Percentiles rank a stretch among this genome's conserved stretches.
phyloP scores from a whole-genome alignment of 2,113 vertebrate genomes.

The Cololabis saira region DNA sequence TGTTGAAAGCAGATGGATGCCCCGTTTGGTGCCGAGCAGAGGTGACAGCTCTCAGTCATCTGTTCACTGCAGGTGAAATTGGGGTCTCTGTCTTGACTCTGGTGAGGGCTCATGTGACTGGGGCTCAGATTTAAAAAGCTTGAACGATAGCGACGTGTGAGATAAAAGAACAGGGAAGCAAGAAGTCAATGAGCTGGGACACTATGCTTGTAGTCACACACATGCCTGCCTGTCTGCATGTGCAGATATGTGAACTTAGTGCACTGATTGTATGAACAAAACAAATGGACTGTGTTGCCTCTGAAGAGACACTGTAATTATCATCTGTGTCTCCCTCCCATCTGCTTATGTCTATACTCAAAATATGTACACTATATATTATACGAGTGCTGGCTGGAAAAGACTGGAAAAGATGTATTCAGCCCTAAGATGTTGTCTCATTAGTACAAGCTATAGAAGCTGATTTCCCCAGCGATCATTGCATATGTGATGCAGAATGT shows the following conservation, averaged over 20 bases:
- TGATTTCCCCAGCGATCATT: conserved; percentile 52
- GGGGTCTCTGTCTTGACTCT: conserved; percentile 58
- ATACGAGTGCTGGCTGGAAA: conserved; percentile 11
- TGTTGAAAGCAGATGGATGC: conserved; percentile 33
- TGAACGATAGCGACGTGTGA: conserved; percentile 33
- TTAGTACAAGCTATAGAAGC: conserved; percentile 31
- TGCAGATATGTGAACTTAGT: conserved; percentile 9
- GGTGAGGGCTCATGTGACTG: conserved; percentile 15
- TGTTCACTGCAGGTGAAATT: conserved; percentile 52
- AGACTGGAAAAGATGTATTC: conserved; percentile 29
- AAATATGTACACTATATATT: conserved; percentile 26
- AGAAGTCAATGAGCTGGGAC: conserved; percentile 21
- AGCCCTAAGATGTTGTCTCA: conserved; percentile 56
- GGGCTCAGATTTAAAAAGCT: conserved; percentile 27
- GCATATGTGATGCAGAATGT: conserved; percentile 41
- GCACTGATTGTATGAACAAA: conserved; percentile 23
- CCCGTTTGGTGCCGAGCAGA: conserved; percentile 50
- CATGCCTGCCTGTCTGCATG: not conserved
- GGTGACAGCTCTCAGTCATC: conserved; percentile 59
- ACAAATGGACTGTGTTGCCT: conserved; percentile 33
- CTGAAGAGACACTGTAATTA: conserved; percentile 49
- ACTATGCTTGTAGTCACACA: not conserved
- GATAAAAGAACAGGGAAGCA: conserved; percentile 4
- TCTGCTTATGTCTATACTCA: conserved; percentile 38
- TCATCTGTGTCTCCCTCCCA: conserved; percentile 31